Conservation (phyloP, 2,888 invertebrate species). For the Caenorhabditis panamensis region DNA sequence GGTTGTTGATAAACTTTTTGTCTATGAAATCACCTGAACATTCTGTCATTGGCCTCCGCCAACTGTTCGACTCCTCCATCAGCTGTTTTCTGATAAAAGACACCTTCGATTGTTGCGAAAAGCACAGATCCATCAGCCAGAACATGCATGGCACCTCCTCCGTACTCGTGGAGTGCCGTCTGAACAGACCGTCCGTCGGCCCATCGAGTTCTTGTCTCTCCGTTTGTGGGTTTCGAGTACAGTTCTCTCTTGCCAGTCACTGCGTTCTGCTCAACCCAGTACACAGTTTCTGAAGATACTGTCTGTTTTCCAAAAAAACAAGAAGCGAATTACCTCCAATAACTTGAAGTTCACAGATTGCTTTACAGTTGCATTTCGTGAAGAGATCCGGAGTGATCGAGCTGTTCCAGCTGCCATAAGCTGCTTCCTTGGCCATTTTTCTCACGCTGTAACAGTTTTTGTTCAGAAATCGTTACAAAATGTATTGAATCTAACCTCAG, state of each 20-base stretch:
- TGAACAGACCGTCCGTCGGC: constrained; percentile 64
- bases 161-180: constrained; percentile 82
- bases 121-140: constrained; percentile 75
- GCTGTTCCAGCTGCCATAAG: constrained; percentile 72
- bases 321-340: constrained; percentile 24
- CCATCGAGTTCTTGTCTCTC: constrained; percentile 55
- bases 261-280: constrained; percentile 75
- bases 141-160: constrained; percentile 82
- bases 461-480: neutral
- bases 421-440: constrained; percentile 63
- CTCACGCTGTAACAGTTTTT: constrained; percentile 22
- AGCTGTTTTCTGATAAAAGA: constrained; percentile 57
- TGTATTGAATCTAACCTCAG: constrained; percentile 16
- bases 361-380: constrained; percentile 72
- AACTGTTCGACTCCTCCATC: constrained; percentile 49
- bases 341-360: constrained; percentile 71
- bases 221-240: constrained; percentile 52
- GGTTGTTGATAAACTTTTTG: neutral
- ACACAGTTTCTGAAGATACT: constrained; percentile 53
- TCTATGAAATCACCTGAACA: constrained; percentile 30
- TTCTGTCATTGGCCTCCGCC: constrained; percentile 50
- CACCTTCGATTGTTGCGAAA: constrained; percentile 64
- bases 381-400: constrained; percentile 71
- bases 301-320: no score
- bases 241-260: constrained; percentile 68